phyloP scores from a whole-genome alignment of 2,113 vertebrate genomes.

The Nyctibius bracteatus region DNA sequence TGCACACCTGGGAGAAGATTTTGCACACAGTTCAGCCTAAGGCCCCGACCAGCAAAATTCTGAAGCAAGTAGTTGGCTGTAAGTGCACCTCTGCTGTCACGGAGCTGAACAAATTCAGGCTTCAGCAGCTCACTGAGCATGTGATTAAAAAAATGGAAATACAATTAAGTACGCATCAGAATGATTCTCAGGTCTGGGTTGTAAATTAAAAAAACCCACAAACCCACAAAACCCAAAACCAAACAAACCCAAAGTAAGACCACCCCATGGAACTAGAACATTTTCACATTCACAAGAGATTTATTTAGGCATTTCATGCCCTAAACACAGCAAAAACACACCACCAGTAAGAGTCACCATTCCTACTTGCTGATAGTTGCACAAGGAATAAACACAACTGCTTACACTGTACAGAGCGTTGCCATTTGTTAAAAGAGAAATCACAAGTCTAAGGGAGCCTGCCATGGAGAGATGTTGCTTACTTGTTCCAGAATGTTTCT shows the following conservation, averaged over 20 bases:
- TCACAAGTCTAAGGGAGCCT: not conserved
- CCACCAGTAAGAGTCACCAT: not conserved
- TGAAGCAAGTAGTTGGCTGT: not conserved
- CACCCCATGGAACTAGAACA: not conserved
- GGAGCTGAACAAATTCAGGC: not conserved
- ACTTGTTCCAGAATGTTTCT: not conserved
- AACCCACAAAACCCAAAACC: not conserved
- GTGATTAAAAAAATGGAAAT: not conserved
- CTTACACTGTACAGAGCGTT: not conserved
- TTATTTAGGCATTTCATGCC: not conserved
- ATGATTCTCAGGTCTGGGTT: not conserved
- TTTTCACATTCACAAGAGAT: not conserved
- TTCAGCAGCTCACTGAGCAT: not conserved
- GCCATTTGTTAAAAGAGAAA: slow-evolving; percentile 18
- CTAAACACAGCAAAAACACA: not conserved
- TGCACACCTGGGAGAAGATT: not conserved
- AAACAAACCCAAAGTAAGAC: not conserved
- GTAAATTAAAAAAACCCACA: not conserved
- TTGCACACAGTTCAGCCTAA: not conserved
- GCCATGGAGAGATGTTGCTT: not conserved
- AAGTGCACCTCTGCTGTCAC: not conserved
- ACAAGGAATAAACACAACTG: slow-evolving; percentile 9
- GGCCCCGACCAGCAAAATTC: not conserved
- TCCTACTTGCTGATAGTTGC: not conserved
- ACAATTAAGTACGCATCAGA: not conserved